Conservation (phyloP, 1,140 invertebrate genomes). For the Trachymyrmex septentrionalis region DNA sequence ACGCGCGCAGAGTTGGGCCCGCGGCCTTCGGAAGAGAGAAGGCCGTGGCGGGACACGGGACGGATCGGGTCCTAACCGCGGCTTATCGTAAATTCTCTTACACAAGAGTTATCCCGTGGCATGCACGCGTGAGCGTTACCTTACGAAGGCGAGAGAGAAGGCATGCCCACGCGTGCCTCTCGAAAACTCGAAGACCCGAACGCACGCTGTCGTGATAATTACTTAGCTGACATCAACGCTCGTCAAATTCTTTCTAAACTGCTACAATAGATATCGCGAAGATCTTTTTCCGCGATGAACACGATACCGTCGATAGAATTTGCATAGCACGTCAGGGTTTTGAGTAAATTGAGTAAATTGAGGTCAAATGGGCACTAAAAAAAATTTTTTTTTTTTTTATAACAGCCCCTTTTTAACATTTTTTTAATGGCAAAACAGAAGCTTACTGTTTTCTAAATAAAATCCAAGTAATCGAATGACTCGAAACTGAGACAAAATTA, state of each 20-base stretch:
- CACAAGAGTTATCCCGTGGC: slow-evolving; percentile 68
- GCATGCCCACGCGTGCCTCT: slow-evolving; percentile 73
- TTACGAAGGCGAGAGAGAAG: slow-evolving; percentile 70
- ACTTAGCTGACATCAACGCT: no score
- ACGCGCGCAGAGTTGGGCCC: slow-evolving; percentile 17
- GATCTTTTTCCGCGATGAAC: no score
- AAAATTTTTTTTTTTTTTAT: no score
- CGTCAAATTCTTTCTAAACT: no score
- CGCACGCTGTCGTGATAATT: slow-evolving; percentile 58
- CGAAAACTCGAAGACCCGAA: slow-evolving; percentile 61
- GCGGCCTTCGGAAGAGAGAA: slow-evolving; percentile 49
- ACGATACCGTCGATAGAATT: no score
- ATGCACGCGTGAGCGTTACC: slow-evolving; percentile 74
- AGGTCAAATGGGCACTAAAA: no score
- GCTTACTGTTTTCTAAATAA: no score
- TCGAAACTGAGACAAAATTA: background rate
- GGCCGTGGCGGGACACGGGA: slow-evolving; percentile 5
- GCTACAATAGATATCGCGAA: no score
- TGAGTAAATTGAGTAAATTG: no score
- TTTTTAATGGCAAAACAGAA: no score
- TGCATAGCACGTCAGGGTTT: no score
- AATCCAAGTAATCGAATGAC: background rate
- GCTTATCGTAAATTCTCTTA: slow-evolving; percentile 68
- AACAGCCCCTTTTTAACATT: no score
- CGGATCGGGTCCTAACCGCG: slow-evolving; percentile 43